Conservation (phyloP, 2,113 vertebrate species). For the Rostratula benghalensis region DNA sequence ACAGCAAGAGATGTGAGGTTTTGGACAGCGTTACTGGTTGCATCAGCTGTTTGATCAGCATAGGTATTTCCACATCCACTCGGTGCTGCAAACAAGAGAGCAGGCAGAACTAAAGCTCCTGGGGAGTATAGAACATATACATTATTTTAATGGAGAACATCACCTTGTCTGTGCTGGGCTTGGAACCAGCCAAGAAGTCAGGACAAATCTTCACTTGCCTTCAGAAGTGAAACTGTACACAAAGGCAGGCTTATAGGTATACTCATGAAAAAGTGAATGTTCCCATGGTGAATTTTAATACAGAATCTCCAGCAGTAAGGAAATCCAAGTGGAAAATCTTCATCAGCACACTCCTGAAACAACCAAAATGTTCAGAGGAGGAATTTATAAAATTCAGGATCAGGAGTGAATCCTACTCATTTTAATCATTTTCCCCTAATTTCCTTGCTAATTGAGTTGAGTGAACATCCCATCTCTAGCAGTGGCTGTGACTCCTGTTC, state of each 20-base stretch:
- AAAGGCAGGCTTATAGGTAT: not conserved
- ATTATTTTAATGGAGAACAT: not conserved
- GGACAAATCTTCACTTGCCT: not conserved
- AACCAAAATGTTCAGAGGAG: not conserved
- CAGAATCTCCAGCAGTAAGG: not conserved
- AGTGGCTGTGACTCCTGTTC: not conserved
- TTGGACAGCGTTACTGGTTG: not conserved
- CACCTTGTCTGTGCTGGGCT: not conserved
- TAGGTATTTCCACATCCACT: not conserved
- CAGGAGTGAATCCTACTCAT: not conserved
- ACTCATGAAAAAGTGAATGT: not conserved
- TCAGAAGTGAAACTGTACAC: not conserved
- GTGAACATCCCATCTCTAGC: not conserved
- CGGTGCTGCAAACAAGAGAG: not conserved
- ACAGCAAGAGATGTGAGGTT: not conserved
- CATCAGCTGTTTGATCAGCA: not conserved
- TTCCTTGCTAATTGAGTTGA: not conserved
- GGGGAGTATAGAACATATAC: not conserved
- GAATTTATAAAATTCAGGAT: not conserved
- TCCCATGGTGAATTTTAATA: not conserved
- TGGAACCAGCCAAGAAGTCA: not conserved
- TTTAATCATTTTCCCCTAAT: not conserved
- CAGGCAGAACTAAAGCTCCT: not conserved
- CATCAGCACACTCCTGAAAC: not conserved
- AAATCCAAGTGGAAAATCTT: not conserved